Percentiles rank a stretch among this genome's conserved stretches.
These are phyloP conservation scores for Psittacula cyanocephala DNA, from an alignment of 2,113 vertebrate genomes.

Conservation along the genomic window DNA sequence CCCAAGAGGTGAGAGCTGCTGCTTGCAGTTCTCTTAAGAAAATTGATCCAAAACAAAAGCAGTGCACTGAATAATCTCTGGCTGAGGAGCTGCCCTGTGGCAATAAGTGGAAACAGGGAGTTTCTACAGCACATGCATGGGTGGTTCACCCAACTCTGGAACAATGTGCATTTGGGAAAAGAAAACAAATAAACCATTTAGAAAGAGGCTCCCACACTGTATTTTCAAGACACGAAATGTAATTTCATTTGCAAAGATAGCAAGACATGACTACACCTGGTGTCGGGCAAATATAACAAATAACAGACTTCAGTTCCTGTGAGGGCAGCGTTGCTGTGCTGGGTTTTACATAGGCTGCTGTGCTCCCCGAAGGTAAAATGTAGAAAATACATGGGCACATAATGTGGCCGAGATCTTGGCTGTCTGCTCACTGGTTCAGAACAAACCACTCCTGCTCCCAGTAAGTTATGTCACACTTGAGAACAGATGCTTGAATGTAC, in stretches of 20 bases:
- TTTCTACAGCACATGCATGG: background rate
- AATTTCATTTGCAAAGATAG: background rate
- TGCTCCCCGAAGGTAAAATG: background rate
- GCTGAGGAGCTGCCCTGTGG: background rate
- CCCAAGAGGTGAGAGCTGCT: rapidly evolving
- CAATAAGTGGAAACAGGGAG: too few species aligned
- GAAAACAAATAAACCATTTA: background rate
- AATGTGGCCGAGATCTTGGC: background rate
- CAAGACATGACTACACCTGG: background rate
- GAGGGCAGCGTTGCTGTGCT: background rate
- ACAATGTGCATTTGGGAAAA: background rate
- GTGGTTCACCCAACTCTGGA: background rate
- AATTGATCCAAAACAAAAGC: background rate
- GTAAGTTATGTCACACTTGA: background rate
- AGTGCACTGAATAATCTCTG: rapidly evolving
- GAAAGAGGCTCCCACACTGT: background rate
- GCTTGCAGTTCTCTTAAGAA: background rate
- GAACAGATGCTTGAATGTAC: background rate
- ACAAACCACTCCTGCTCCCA: background rate
- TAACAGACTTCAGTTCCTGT: background rate
- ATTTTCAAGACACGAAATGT: background rate
- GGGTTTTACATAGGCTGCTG: background rate
- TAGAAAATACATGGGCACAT: too few species aligned
- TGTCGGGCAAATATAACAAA: background rate
- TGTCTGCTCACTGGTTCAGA: background rate